Evolutionary conservation across 2,888 invertebrate species (phyloP), one percentile per base, ranked within the genome.

Genomic region (Tipula lateralis): DNA sequence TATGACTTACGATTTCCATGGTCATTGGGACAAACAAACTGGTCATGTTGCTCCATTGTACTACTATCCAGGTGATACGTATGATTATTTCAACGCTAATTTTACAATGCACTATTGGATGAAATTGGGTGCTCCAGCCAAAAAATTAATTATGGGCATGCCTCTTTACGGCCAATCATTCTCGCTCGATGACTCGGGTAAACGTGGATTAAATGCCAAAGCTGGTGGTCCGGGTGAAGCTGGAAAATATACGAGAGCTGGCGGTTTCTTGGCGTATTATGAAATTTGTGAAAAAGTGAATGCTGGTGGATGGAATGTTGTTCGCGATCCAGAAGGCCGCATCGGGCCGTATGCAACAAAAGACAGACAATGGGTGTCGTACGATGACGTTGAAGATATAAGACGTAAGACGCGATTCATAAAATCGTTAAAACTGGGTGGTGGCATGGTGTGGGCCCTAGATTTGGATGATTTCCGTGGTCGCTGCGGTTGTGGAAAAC

Each of bases 1-100:
- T 24, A 96, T 96, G 92, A 94, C 95, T 0, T 96, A 96, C 88
- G 96, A 96, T 89, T 95, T 93, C 90, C 95, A 95, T 87, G 94
- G 95, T 0, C 93, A 94, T 85, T 93, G 94, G 91, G 94, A 94
- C 87, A 93, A 93, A 87, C 92, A 93, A 87, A 95, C 95, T 0
- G 94, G 94, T 0, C 95, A 95, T 88, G 93, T 96, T 16, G 93
- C 95, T 1, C 95, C 95, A 0, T 89, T 96, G 30, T 94, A 93
- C 87, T 91, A 92, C 87, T 92, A 93, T 85, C 93, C 93, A 7
- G 93, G 92, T 84, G 93, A 94, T 87, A 89, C 91, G 7, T 92
- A 92, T 86, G 93, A 93, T 86, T 92, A 92, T 85, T 93, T 94
- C 88, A 96, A 95, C 89, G 92, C 93, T 92, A 95, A 95, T 88